Conservation (phyloP, 2,113 vertebrate genomes). For the Chaenocephalus aceratus region DNA sequence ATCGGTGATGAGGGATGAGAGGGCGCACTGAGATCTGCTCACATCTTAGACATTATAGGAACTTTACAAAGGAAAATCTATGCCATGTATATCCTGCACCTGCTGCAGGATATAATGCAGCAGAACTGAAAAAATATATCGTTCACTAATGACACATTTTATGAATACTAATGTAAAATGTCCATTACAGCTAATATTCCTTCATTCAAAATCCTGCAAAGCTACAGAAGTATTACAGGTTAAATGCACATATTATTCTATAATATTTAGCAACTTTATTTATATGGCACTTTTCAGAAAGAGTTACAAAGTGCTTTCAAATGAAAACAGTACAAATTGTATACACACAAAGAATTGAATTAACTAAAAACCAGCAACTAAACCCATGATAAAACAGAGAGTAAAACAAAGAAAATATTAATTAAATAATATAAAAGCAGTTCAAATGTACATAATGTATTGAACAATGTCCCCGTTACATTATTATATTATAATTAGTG, state of each 20-base stretch:
- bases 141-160: too few relatives aligned
- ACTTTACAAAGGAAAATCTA: background rate
- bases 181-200: background rate
- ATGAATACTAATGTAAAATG: background rate
- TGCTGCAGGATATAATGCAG: background rate
- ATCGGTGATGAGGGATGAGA: conserved; percentile 30
- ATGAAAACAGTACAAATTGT: too few relatives aligned
- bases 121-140: background rate
- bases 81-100: background rate
- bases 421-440: too few relatives aligned
- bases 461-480: background rate
- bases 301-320: too few relatives aligned
- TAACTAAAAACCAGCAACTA: too few relatives aligned
- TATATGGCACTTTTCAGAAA: too few relatives aligned
- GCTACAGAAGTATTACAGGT: background rate
- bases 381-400: too few relatives aligned
- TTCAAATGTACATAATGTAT: background rate
- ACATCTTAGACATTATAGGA: background rate
- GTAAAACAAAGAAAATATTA: too few relatives aligned
- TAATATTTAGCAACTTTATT: too few relatives aligned
- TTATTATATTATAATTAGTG: background rate
- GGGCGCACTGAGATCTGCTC: background rate
- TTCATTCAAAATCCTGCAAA: background rate
- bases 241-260: background rate
- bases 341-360: too few relatives aligned